These are phyloP conservation scores for Florisuga fusca DNA, from an alignment of 2,797 vertebrate genomes.

Conservation along the genomic window DNA sequence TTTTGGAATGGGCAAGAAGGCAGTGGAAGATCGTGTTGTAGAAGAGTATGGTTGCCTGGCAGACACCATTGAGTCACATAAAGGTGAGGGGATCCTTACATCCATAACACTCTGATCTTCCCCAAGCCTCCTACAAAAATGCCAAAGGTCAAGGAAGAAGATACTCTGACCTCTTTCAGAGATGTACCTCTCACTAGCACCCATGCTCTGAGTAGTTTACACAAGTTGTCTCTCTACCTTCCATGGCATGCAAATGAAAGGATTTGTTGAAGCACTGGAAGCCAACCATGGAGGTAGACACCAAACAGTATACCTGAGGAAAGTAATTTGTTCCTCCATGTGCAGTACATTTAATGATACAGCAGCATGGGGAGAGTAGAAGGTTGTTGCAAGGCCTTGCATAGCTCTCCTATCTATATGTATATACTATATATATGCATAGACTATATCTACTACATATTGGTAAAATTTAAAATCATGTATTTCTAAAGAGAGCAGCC, in stretches of 20 bases:
- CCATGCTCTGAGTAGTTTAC: not conserved
- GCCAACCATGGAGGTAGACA: not conserved
- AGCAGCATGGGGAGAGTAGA: not conserved
- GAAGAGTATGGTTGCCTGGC: not conserved
- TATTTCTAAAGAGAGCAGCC: not conserved
- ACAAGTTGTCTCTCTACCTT: not conserved
- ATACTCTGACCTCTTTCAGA: not conserved
- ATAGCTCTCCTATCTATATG: no score
- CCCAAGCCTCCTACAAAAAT: not conserved
- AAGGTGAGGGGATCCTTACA: not conserved
- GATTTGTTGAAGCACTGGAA: not conserved
- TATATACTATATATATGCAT: no score
- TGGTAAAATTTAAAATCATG: not conserved
- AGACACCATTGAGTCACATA: not conserved
- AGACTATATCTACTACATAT: no score
- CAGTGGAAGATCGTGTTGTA: slow-evolving; percentile 21
- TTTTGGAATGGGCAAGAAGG: slow-evolving; percentile 54
- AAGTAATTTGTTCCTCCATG: not conserved
- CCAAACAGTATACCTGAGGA: not conserved
- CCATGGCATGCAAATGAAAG: not conserved
- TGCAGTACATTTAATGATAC: not conserved
- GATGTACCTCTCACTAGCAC: not conserved
- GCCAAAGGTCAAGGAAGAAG: not conserved
- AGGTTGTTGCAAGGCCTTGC: not conserved
- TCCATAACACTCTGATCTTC: not conserved